A percentile compares a stretch with the other conserved stretches of the same genome.
Conservation (phyloP, 2,888 invertebrate genomes). For the Alloscopus bannaensis region DNA sequence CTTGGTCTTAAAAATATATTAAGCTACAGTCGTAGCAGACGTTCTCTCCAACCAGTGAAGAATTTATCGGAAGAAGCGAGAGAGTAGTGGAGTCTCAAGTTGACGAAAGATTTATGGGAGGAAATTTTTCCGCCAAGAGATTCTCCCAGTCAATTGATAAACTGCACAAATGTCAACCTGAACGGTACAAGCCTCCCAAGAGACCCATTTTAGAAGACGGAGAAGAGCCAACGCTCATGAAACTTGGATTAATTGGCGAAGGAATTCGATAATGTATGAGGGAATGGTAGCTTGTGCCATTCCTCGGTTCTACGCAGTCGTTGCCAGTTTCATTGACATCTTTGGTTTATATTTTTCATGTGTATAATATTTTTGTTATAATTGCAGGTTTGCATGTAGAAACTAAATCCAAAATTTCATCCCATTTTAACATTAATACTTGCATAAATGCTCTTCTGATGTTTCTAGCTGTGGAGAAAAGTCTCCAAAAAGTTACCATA, state of each 20-base stretch:
- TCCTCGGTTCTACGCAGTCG: too few species aligned
- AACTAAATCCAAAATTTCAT: too few species aligned
- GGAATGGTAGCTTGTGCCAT: too few species aligned
- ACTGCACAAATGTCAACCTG: conserved; percentile 11
- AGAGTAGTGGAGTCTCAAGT: background rate
- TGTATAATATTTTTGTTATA: too few species aligned
- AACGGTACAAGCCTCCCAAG: conserved; percentile 8
- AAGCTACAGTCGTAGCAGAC: background rate
- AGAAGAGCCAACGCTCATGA: too few species aligned
- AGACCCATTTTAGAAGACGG: too few species aligned
- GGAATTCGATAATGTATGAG: too few species aligned
- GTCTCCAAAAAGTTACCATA: conserved; percentile 3
- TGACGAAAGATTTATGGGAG: conserved; percentile 29
- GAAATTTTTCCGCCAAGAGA: conserved; percentile 26
- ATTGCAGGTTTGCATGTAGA: too few species aligned
- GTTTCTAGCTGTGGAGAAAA: conserved; percentile 3
- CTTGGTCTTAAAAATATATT: background rate
- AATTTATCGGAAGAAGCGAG: background rate
- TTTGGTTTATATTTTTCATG: too few species aligned
- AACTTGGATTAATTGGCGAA: too few species aligned
- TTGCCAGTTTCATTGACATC: too few species aligned
- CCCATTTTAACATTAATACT: too few species aligned
- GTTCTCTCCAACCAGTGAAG: background rate
- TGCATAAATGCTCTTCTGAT: background rate
- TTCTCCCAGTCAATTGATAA: conserved; percentile 27